A percentile compares a stretch with the other conserved stretches of the same genome.
phyloP scores from a whole-genome alignment of 2,888 invertebrate genomes.

The Stenodera caucasica region DNA sequence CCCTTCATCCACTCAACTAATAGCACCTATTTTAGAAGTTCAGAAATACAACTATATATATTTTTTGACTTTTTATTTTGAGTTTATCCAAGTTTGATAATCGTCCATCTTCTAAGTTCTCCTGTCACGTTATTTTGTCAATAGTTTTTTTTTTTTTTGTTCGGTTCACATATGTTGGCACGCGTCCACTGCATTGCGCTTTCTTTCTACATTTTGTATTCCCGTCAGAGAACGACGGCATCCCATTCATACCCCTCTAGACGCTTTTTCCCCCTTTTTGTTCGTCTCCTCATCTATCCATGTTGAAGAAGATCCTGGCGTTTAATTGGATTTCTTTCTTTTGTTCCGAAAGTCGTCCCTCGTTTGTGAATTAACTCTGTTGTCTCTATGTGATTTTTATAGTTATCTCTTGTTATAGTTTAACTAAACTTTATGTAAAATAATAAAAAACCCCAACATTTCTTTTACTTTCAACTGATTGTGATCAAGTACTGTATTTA shows the following conservation, averaged over 20 bases:
- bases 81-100: slow-evolving; percentile 11
- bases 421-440: no score
- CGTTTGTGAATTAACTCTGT: slow-evolving; percentile 54
- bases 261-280: slow-evolving; percentile 40
- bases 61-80: no score
- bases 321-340: slow-evolving; percentile 57
- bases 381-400: slow-evolving; percentile 39
- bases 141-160: no score
- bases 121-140: slow-evolving; percentile 20
- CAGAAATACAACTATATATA: neutral
- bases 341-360: slow-evolving; percentile 46
- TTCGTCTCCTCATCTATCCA: no score
- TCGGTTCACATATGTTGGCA: slow-evolving; percentile 39
- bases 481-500: neutral
- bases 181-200: slow-evolving; percentile 44
- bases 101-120: neutral
- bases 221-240: slow-evolving; percentile 39
- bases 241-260: slow-evolving; percentile 33
- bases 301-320: slow-evolving; percentile 45
- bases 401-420: slow-evolving; percentile 7
- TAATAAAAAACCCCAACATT: neutral
- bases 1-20: neutral
- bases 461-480: neutral
- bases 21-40: neutral
- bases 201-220: slow-evolving; percentile 44